A percentile compares a stretch with the other conserved stretches of the same genome.
phyloP scores from a whole-genome alignment of 2,797 vertebrate genomes.

The Peromyscus aztecus region DNA sequence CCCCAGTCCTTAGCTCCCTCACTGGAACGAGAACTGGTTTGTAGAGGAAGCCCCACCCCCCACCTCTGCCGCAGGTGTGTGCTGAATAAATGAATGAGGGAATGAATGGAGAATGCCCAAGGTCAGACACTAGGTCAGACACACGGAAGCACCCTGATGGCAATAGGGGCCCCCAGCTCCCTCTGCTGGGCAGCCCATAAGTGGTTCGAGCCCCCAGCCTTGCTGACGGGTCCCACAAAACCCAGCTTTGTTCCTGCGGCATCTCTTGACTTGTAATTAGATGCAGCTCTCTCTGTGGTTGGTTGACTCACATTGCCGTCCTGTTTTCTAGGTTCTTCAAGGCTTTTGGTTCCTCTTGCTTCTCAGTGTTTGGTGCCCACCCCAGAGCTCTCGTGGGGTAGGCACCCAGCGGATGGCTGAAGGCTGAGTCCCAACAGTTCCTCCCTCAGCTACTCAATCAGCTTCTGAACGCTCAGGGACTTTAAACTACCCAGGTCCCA shows the following conservation, averaged over 20 bases:
- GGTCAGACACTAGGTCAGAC: conserved; percentile 7
- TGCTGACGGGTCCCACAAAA: not conserved
- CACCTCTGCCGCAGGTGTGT: not conserved
- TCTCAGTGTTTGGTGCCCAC: not conserved
- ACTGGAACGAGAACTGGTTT: not conserved
- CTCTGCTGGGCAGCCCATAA: conserved; percentile 49
- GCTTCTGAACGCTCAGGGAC: not conserved
- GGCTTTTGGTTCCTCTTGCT: not conserved
- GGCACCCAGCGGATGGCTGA: not conserved
- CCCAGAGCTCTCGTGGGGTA: not conserved
- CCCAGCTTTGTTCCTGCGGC: not conserved
- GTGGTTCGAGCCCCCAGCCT: not conserved
- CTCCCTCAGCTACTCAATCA: not conserved
- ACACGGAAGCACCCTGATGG: conserved; percentile 21
- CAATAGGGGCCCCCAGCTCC: conserved; percentile 41
- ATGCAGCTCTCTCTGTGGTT: not conserved
- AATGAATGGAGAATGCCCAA: not conserved
- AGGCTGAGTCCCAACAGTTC: not conserved
- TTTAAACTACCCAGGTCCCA: not conserved
- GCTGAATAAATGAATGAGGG: not conserved
- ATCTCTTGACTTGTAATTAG: not conserved
- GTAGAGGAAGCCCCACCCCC: not conserved
- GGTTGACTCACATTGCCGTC: not conserved
- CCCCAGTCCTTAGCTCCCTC: not conserved
- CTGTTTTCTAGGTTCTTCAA: not conserved